phyloP scores from a whole-genome alignment of 1,140 invertebrate species.

The Zelostemma sp. region DNA sequence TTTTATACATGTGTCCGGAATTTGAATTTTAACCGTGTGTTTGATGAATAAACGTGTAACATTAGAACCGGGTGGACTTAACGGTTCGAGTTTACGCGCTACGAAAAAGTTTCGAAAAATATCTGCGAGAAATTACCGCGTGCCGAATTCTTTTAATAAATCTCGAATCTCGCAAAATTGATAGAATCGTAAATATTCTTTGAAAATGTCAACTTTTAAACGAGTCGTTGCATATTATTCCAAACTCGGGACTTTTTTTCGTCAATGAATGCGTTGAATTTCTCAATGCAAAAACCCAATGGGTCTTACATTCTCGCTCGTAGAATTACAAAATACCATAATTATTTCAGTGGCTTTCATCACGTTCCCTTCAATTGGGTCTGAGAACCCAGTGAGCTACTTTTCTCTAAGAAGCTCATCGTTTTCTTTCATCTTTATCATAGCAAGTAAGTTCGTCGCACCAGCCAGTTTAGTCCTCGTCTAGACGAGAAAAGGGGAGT shows the following conservation, averaged over 20 bases:
- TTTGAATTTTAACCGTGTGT: background rate
- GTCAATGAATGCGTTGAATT: too few species aligned
- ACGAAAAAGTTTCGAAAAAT: background rate
- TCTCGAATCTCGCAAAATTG: too few species aligned
- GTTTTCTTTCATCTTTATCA: conserved; percentile 42
- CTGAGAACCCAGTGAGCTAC: conserved; percentile 38
- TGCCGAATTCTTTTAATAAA: conserved; percentile 13
- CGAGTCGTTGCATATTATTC: too few species aligned
- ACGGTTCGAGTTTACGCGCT: background rate
- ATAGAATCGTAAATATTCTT: too few species aligned
- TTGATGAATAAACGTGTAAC: background rate
- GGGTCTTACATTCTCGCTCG: too few species aligned
- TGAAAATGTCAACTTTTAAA: too few species aligned
- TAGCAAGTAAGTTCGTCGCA: conserved; percentile 39
- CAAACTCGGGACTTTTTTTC: too few species aligned
- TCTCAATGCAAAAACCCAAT: too few species aligned
- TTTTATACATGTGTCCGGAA: background rate
- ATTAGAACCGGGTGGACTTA: conserved; percentile 1
- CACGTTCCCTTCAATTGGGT: conserved; percentile 17
- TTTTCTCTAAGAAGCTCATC: conserved; percentile 16
- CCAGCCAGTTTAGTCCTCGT: conserved; percentile 38
- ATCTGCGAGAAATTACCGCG: background rate
- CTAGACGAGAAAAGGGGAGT: conserved; percentile 38
- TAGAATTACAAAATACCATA: conserved; percentile 26
- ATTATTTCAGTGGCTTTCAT: conserved; percentile 36